These are phyloP conservation scores for Cerastis leucographa DNA, from an alignment of 2,888 invertebrate species.

Conservation along the genomic window DNA sequence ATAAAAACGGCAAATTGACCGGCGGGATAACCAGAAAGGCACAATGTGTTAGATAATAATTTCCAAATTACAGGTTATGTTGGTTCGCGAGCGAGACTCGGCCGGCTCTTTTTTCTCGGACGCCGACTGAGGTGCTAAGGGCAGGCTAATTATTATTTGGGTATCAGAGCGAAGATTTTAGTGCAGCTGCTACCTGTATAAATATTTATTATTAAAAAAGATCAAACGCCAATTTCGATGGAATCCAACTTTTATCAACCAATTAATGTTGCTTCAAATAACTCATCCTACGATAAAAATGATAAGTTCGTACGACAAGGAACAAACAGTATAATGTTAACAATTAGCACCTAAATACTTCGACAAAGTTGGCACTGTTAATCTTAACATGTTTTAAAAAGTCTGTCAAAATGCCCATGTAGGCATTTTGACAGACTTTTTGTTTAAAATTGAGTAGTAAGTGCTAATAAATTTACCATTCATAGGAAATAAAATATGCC, in stretches of 20 bases:
- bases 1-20: constrained; percentile 91
- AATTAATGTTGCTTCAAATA: constrained; percentile 73
- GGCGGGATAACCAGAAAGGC: constrained; percentile 91
- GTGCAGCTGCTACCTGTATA: constrained; percentile 91
- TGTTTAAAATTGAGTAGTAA: neutral
- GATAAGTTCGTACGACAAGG: constrained; percentile 26
- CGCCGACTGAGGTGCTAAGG: constrained; percentile 90
- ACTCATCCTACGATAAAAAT: constrained; percentile 45
- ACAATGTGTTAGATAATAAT: constrained; percentile 91
- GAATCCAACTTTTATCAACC: constrained; percentile 83
- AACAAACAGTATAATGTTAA: constrained; percentile 40
- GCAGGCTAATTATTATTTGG: constrained; percentile 91
- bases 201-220: constrained; percentile 90
- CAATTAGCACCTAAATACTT: neutral
- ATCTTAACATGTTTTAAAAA: neutral
- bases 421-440: neutral
- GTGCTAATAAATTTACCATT: neutral
- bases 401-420: no score
- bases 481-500: neutral
- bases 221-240: constrained; percentile 87
- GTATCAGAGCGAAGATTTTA: constrained; percentile 88
- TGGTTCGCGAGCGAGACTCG: constrained; percentile 87
- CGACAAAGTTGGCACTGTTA: neutral
- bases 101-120: constrained; percentile 85
- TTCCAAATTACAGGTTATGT: constrained; percentile 91